These are phyloP conservation scores for Patella depressa DNA, from an alignment of 2,888 invertebrate species.

Conservation along the genomic window DNA sequence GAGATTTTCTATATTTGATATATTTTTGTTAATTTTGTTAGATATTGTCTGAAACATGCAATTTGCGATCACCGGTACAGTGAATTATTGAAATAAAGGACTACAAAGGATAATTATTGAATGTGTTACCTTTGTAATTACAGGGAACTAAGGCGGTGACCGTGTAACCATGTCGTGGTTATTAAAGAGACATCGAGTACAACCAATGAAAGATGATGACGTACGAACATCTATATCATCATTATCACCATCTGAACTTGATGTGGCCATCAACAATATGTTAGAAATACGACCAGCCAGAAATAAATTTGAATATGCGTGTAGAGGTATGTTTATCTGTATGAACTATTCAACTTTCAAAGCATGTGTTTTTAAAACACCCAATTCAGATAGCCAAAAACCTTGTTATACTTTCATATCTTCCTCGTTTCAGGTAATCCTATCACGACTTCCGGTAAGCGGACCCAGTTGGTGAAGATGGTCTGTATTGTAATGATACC, in stretches of 20 bases:
- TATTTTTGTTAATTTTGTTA: no score
- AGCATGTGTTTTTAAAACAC: no score
- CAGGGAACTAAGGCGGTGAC: no score
- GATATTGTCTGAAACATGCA: no score
- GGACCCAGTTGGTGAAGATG: conserved; percentile 59
- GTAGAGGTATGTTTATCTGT: conserved; percentile 43
- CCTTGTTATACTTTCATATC: no score
- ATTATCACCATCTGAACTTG: conserved; percentile 54
- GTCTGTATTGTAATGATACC: conserved; percentile 56
- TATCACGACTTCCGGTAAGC: conserved; percentile 54
- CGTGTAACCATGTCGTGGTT: background rate
- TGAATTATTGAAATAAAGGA: no score
- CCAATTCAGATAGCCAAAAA: no score
- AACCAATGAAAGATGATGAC: conserved; percentile 16
- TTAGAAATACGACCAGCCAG: conserved; percentile 47
- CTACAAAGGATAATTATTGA: no score
- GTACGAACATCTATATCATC: conserved; percentile 45
- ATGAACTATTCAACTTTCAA: no score
- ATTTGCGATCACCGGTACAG: no score
- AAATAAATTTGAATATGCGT: conserved; percentile 46
- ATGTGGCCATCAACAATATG: conserved; percentile 57
- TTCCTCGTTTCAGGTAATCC: conserved; percentile 48
- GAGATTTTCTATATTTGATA: no score
- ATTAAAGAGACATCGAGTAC: background rate
- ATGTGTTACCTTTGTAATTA: no score